A percentile compares a stretch with the other conserved stretches of the same genome.
Conservation (phyloP, 1,140 invertebrate species). For the Orius laevigatus region DNA sequence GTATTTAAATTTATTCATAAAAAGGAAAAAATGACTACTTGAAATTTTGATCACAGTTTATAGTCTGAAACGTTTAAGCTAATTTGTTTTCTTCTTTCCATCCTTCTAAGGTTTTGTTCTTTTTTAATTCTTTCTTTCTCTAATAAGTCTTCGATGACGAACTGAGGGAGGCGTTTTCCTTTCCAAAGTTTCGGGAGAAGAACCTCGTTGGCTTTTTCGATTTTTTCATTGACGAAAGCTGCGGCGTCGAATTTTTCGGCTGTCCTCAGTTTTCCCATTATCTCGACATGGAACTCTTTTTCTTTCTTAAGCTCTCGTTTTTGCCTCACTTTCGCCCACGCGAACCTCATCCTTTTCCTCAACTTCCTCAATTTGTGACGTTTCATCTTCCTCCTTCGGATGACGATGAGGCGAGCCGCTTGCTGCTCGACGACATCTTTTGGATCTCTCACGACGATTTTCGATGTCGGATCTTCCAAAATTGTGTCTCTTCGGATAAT, state of each 20-base stretch:
- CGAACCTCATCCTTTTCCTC: constrained; percentile 56
- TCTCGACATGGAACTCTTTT: constrained; percentile 51
- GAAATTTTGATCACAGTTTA: constrained; percentile 13
- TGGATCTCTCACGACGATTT: constrained; percentile 6
- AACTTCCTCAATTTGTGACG: constrained; percentile 68
- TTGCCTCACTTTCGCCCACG: constrained; percentile 50
- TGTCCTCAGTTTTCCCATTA: constrained; percentile 47
- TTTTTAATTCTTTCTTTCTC: constrained; percentile 21
- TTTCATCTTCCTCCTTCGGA: constrained; percentile 68
- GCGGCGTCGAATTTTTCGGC: constrained; percentile 60
- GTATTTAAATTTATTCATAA: no score
- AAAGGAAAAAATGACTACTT: no score
- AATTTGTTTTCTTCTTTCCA: constrained; percentile 16
- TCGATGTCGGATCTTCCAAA: not conserved
- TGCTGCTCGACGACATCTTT: constrained; percentile 34
- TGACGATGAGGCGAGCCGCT: constrained; percentile 55
- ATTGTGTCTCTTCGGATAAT: no score
- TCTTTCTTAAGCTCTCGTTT: constrained; percentile 53
- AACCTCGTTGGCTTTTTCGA: constrained; percentile 42
- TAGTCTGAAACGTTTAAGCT: constrained; percentile 16
- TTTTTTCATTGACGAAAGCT: constrained; percentile 43
- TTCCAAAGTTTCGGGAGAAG: constrained; percentile 42
- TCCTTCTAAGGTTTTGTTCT: constrained; percentile 17
- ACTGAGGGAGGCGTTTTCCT: constrained; percentile 44
- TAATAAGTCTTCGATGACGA: constrained; percentile 37